Percentiles rank a stretch among this genome's conserved stretches.
phyloP scores from a whole-genome alignment of 2,113 vertebrate genomes.

The Prochilodus magdalenae region DNA sequence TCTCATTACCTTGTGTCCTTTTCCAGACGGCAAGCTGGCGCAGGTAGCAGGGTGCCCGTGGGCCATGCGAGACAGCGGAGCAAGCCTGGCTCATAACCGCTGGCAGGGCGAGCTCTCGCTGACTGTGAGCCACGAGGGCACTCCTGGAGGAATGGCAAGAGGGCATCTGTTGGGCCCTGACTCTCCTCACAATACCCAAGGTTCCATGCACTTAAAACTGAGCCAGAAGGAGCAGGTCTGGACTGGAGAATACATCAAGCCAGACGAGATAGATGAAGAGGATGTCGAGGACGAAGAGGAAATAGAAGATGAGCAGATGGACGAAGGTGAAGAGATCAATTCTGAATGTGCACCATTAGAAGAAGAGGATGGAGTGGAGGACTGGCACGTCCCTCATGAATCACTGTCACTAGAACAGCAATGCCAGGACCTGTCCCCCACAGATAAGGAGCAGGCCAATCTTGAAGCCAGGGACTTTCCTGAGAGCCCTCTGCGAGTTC shows the following conservation, averaged over 20 bases:
- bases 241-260: constrained; percentile 68
- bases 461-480: constrained; percentile 40
- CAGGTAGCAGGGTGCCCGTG: constrained; percentile 81
- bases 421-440: constrained; percentile 34
- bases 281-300: constrained; percentile 59
- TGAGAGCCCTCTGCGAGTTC: constrained; percentile 46
- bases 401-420: constrained; percentile 48
- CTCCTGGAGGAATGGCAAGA: constrained; percentile 73
- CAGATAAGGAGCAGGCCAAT: constrained; percentile 38
- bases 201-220: constrained; percentile 73
- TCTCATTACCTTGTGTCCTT: neutral
- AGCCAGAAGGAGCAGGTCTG: constrained; percentile 73
- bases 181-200: constrained; percentile 72
- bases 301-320: constrained; percentile 65
- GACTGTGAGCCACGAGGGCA: constrained; percentile 76
- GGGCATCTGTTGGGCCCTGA: constrained; percentile 76
- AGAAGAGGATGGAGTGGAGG: constrained; percentile 58
- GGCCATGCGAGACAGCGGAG: constrained; percentile 83
- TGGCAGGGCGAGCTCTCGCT: constrained; percentile 82
- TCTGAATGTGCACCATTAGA: constrained; percentile 55
- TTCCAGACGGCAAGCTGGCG: constrained; percentile 79
- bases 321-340: constrained; percentile 66
- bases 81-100: constrained; percentile 81
- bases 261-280: constrained; percentile 62
- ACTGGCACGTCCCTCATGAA: constrained; percentile 66